Percentiles rank a stretch among this genome's conserved stretches.
These are phyloP conservation scores for Heteromurus nitidus DNA, from an alignment of 2,888 invertebrate species.

Conservation along the genomic window DNA sequence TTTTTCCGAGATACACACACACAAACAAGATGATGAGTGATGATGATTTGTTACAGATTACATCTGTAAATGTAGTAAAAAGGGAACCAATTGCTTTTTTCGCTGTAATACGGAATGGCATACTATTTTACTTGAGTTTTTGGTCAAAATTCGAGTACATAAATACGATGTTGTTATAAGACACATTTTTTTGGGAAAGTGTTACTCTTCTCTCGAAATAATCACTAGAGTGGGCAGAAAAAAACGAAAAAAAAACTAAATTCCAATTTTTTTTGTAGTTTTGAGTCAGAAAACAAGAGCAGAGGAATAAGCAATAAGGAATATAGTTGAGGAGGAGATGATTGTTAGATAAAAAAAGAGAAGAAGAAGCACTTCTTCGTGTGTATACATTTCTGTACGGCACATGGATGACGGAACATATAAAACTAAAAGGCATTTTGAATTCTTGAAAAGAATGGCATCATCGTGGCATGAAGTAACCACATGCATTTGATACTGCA, in stretches of 20 bases:
- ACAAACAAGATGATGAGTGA: conserved; percentile 9
- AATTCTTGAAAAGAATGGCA: no score
- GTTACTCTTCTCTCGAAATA: not conserved
- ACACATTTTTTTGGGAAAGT: conserved; percentile 14
- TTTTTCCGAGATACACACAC: not conserved
- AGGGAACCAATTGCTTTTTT: conserved; percentile 19
- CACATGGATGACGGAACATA: conserved; percentile 6
- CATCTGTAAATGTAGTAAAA: conserved; percentile 13
- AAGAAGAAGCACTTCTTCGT: not conserved
- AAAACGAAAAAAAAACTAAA: not conserved
- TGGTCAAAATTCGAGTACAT: conserved; percentile 7
- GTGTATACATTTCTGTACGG: not conserved
- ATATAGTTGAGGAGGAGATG: not conserved
- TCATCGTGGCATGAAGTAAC: no score
- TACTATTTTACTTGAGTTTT: not conserved
- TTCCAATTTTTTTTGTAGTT: not conserved
- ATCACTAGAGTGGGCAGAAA: not conserved
- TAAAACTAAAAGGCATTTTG: not conserved
- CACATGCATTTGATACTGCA: conserved; percentile 1
- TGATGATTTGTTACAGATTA: conserved; percentile 31
- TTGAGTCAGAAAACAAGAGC: not conserved
- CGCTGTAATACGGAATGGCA: conserved; percentile 17
- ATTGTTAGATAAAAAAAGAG: not conserved
- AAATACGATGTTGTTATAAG: no score
- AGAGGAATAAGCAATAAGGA: not conserved